Percentiles rank a stretch among this genome's conserved stretches.
These are phyloP conservation scores for Clanis bilineata DNA, from an alignment of 2,888 invertebrate genomes.

Conservation along the genomic window DNA sequence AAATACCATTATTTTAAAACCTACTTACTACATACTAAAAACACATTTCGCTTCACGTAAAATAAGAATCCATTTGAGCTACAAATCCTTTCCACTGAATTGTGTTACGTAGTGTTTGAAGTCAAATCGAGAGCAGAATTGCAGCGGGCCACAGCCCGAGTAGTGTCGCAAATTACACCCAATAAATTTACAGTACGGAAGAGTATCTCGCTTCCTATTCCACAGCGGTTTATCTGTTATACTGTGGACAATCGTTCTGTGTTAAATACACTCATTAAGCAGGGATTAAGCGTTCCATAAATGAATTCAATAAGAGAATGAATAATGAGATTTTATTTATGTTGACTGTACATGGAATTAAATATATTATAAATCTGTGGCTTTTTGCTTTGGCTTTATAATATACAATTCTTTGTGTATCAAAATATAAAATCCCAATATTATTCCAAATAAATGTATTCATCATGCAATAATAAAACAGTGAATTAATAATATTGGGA, in stretches of 20 bases:
- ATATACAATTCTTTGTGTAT: too few species aligned
- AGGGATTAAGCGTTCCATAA: not conserved
- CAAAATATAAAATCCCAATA: too few species aligned
- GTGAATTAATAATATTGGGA: too few species aligned
- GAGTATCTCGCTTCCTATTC: slow-evolving; percentile 24
- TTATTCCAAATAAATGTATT: too few species aligned
- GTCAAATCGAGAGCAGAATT: slow-evolving; percentile 19
- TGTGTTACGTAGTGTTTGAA: slow-evolving; percentile 15
- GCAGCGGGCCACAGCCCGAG: slow-evolving; percentile 20
- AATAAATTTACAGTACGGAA: slow-evolving; percentile 29
- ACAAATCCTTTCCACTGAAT: slow-evolving; percentile 10
- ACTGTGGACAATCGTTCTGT: slow-evolving; percentile 13
- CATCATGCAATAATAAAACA: too few species aligned
- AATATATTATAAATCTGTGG: too few species aligned
- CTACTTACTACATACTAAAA: too few species aligned
- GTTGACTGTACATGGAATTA: not conserved
- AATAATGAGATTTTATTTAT: not conserved
- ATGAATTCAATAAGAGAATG: not conserved
- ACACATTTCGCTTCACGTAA: not conserved
- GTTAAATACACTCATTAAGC: slow-evolving; percentile 15
- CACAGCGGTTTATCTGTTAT: slow-evolving; percentile 18
- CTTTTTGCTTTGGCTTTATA: too few species aligned
- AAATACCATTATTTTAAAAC: too few species aligned
- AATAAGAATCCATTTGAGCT: not conserved
- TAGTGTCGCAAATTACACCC: slow-evolving; percentile 32